Base-by-base conservation (phyloP, 2,113 vertebrate genomes). In the Rhinolophus sinicus region DNA sequence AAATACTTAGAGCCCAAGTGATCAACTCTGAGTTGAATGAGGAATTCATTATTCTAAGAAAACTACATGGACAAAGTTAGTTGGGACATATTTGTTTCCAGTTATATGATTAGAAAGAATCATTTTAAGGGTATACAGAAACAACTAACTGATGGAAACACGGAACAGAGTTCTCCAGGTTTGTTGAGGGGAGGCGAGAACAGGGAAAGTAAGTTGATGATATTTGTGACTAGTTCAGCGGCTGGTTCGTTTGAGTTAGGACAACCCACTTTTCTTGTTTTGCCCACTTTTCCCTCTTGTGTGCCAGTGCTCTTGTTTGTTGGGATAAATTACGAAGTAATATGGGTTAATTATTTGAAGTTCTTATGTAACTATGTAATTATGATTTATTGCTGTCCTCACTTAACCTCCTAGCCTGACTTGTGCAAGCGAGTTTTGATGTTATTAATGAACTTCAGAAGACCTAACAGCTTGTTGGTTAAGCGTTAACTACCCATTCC, bases 341-440 rank as follows among this genome's bases (percentile, higher is more conserved):
- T 58, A 13, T 7, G 26, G 67, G 86, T 83, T 91, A 77, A 52
- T 84, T 75, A 77, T 84, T 88, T 95, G 88, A 81, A 69, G 95
- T 40, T 82, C 87, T 96, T 92, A 64, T 58, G 54, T 90, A 95
- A 93, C 73, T 52, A 3, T 60, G 82, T 92, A 88, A 94, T 97
- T 97, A 84, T 77, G 89, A 28, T 89, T 93, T 94, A 67, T 40
- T 73, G 54, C 14, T 88, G 56, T 84, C 90, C 76, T 73, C 56
- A 16, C 44, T 92, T 92, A 82, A 86, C 86, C 91, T 96, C 12
- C 38, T 67, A 38, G 84, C 73, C 83, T 73, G 69, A 81, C 84
- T 56, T 84, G 82, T 65, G 6, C 64, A 40, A 50, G 94, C 93
- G 26, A 16, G 64, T 82, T 88, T 92, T n/a, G 50, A 65, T 54